phyloP scores from a whole-genome alignment of 2,888 invertebrate genomes.

The Zygogramma bicolorata region DNA sequence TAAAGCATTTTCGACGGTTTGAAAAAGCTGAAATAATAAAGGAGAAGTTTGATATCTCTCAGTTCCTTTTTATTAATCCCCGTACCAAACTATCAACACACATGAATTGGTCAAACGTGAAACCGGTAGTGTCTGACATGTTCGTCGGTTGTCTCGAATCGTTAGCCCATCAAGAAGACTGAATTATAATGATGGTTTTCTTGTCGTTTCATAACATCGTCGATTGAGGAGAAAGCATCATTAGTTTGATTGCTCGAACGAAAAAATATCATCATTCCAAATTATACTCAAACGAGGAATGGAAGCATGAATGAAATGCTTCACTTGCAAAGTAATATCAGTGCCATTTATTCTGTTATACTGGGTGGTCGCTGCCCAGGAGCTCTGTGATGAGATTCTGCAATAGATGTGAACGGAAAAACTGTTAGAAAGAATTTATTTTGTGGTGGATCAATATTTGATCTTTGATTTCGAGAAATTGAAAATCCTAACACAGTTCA shows the following conservation, averaged over 20 bases:
- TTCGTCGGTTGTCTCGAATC: background rate
- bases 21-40: too few relatives aligned
- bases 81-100: background rate
- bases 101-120: background rate
- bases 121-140: background rate
- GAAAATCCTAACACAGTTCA: too few relatives aligned
- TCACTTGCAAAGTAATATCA: background rate
- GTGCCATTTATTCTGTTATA: background rate
- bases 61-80: too few relatives aligned
- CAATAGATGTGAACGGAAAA: too few relatives aligned
- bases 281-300: background rate
- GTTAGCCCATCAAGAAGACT: background rate
- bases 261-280: slow-evolving; percentile 10
- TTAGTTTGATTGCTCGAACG: slow-evolving; percentile 23
- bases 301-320: slow-evolving; percentile 1
- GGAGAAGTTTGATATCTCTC: too few relatives aligned
- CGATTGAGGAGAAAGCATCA: slow-evolving; percentile 28
- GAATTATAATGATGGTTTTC: background rate
- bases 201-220: background rate
- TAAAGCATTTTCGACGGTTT: too few relatives aligned
- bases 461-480: too few relatives aligned
- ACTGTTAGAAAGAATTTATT: too few relatives aligned
- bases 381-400: too few relatives aligned
- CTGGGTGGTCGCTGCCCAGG: too few relatives aligned
- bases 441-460: too few relatives aligned